Evolutionary conservation across 1,140 invertebrate genomes (phyloP).

Genomic region (Coenobita brevimanus): DNA sequence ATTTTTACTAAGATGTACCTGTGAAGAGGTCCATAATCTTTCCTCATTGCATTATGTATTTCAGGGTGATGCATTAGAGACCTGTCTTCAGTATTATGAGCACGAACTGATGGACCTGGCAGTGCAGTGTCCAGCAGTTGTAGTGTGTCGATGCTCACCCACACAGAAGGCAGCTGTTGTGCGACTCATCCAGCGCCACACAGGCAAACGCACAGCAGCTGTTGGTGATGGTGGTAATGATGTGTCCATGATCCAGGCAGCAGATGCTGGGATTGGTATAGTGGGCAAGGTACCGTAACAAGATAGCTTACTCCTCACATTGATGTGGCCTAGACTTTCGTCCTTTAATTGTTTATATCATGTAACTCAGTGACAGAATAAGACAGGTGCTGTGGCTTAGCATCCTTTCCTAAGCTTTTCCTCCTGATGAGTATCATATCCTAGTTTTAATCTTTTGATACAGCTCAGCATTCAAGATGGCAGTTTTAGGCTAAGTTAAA

Average conservation of each 20-base stretch:
- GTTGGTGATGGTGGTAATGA: slow-evolving; percentile 80
- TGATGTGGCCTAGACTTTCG: too few species aligned
- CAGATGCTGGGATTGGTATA: slow-evolving; percentile 87
- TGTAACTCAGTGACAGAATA: not conserved
- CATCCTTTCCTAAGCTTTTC: too few species aligned
- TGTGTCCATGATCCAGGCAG: slow-evolving; percentile 79
- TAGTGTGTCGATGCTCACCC: slow-evolving; percentile 97
- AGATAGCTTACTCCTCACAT: too few species aligned
- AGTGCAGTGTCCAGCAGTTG: slow-evolving; percentile 93
- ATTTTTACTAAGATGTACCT: too few species aligned
- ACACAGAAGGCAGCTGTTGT: slow-evolving; percentile 99
- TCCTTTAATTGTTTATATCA: too few species aligned
- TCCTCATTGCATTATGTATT: not conserved
- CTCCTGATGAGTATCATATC: too few species aligned
- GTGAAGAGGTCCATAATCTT: too few species aligned
- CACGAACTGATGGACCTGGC: slow-evolving; percentile 96
- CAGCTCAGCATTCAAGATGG: too few species aligned
- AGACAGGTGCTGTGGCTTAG: too few species aligned
- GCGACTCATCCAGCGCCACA: slow-evolving; percentile 89
- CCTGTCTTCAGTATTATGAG: slow-evolving; percentile 95
- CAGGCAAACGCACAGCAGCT: slow-evolving; percentile 75
- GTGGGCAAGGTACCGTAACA: slow-evolving; percentile 80
- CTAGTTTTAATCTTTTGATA: too few species aligned
- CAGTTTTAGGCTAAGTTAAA: too few species aligned
- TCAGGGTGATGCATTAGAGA: slow-evolving; percentile 91